These are phyloP conservation scores for Caerostris extrusa DNA, from an alignment of 1,140 invertebrate genomes.

Conservation along the genomic window DNA sequence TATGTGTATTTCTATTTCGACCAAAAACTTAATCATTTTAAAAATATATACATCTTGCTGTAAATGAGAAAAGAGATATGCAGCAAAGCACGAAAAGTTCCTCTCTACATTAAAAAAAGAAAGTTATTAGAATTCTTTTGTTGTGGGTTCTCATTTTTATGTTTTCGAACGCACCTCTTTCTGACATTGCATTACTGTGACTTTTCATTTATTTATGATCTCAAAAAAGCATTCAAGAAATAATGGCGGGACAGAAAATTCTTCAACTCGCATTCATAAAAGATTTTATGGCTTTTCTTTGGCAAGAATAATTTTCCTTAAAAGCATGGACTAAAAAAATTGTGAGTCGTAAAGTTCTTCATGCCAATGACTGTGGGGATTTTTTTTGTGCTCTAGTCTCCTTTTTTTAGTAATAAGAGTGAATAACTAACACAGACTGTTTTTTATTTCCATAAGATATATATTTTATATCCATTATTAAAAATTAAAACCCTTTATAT, in stretches of 20 bases:
- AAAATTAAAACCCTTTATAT: background rate
- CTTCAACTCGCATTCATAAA: constrained; percentile 11
- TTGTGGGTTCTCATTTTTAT: background rate
- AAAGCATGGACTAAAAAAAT: background rate
- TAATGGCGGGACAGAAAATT: background rate
- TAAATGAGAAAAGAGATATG: too few species aligned
- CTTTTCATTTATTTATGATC: background rate
- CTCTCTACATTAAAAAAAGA: too few species aligned
- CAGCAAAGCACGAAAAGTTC: too few species aligned
- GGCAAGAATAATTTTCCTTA: background rate
- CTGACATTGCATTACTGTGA: background rate
- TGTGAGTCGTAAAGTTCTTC: background rate
- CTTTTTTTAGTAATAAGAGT: background rate
- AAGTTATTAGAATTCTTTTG: background rate
- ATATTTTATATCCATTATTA: background rate
- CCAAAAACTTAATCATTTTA: too few species aligned
- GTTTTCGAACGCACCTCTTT: background rate
- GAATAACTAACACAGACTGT: background rate
- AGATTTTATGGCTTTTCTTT: constrained; percentile 4
- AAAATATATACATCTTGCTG: too few species aligned
- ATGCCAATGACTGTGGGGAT: background rate
- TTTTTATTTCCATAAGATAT: background rate
- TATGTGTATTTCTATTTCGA: too few species aligned
- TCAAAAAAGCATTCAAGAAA: background rate
- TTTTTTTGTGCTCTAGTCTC: background rate